Base-by-base conservation (phyloP, 2,888 invertebrate genomes). In the Crocallis elinguaria region DNA sequence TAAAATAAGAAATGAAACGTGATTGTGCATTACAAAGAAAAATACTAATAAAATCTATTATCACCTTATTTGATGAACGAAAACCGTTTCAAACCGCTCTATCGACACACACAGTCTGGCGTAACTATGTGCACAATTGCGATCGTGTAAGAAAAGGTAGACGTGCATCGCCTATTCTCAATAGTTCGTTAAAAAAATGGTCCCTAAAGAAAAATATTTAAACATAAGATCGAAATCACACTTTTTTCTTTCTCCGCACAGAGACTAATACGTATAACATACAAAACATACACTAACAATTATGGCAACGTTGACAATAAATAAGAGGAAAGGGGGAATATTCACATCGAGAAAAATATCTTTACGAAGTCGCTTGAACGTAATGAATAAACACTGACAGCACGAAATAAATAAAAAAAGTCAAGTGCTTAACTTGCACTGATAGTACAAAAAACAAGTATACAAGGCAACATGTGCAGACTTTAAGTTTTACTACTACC, bases 381-480 rank as follows among this genome's bases (percentile, higher is more conserved):
- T 64, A 71, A 76, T 67, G 71, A 66, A 73, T 65, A 77, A 77
- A 77, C 79, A 79, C 73, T 77, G 86, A 86, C 82, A 81, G 84
- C 87, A 86, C 84, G 80, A 84, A 79, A 79, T 79, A 79, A 85
- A 84, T 83, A 79, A 79, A 79, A 73, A 64, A 60, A 74, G 73
- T 69, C 66, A 76, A 72, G 79, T 80, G 81, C 78, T 74, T 78
- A 78, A 79, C 72, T 74, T 75, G 85, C 87, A 84, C 83, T 73
- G 71, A 73, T 79, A 78, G 79, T 86, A 86, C 86, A 82, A 82
- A 76, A 75, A 88, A 84, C 79, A 82, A 81, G 76, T 81, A 81
- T 88, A 88, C 90, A 91, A 91, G 91, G 91, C 91, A 91, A 86
- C 91, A 76, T 86, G 90, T 91, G 90, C 91, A 91, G 90, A 91